phyloP scores from a whole-genome alignment of 2,888 invertebrate species.

The Lycia hirtaria region DNA sequence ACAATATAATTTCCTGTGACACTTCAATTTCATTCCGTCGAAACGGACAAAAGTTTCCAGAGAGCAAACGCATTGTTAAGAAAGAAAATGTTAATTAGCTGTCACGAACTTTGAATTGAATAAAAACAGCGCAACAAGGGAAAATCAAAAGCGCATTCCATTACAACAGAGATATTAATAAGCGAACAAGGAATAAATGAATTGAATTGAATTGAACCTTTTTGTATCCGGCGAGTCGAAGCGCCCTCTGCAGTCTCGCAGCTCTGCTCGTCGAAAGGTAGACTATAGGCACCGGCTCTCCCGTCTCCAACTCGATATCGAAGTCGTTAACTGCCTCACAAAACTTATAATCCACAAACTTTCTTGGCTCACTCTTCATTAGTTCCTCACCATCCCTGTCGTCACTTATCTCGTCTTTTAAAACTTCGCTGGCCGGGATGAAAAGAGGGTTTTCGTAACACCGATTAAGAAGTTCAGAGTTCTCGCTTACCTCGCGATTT shows the following conservation, averaged over 20 bases:
- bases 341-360: constrained; percentile 77
- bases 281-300: constrained; percentile 76
- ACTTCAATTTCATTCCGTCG: constrained; percentile 50
- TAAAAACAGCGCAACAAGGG: constrained; percentile 41
- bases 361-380: constrained; percentile 73
- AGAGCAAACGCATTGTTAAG: constrained; percentile 42
- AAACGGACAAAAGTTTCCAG: constrained; percentile 45
- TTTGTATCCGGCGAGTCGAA: constrained; percentile 85
- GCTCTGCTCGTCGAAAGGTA: constrained; percentile 82
- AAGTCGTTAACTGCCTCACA: constrained; percentile 78
- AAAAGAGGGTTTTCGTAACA: constrained; percentile 73
- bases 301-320: constrained; percentile 75
- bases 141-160: constrained; percentile 44
- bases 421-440: constrained; percentile 68
- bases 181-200: too few species aligned
- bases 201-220: too few species aligned
- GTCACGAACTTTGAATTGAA: constrained; percentile 52
- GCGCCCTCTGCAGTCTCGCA: constrained; percentile 81
- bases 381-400: constrained; percentile 63
- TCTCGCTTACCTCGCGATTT: constrained; percentile 52
- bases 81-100: constrained; percentile 55
- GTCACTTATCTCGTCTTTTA: constrained; percentile 69
- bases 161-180: constrained; percentile 42
- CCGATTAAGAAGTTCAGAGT: constrained; percentile 60
- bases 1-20: constrained; percentile 45